Evolutionary conservation across 2,888 invertebrate genomes (phyloP).

Genomic region (Itoplectis maculator): DNA sequence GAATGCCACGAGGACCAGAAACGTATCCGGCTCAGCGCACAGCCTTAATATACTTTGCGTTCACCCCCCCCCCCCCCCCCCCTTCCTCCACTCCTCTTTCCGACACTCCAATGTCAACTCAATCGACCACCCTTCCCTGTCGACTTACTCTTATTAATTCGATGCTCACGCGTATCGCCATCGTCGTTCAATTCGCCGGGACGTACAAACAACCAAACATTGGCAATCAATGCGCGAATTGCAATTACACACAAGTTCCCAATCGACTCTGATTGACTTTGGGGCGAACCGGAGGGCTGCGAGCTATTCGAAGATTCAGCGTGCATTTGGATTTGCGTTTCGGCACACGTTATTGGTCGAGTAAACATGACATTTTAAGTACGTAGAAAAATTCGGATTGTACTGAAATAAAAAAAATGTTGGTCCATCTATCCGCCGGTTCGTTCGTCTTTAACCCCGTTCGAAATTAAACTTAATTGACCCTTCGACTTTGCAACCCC

Average conservation of each 20-base stretch:
- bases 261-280: not conserved
- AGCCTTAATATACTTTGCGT: constrained; percentile 19
- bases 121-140: constrained; percentile 25
- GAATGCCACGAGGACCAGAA: constrained; percentile 45
- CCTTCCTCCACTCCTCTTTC: no score
- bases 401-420: not conserved
- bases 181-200: constrained; percentile 35
- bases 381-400: no score
- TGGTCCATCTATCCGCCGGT: not conserved
- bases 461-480: not conserved
- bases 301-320: no score
- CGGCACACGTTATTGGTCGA: no score
- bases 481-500: not conserved
- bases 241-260: not conserved
- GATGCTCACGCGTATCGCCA: constrained; percentile 6
- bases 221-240: not conserved
- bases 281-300: not conserved
- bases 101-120: constrained; percentile 45
- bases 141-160: constrained; percentile 35
- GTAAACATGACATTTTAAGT: no score
- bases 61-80: no score
- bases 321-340: no score
- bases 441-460: not conserved
- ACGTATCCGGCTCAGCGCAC: constrained; percentile 11
- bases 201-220: constrained; percentile 46